phyloP scores from a whole-genome alignment of 2,797 vertebrate genomes.

The Limosa lapponica region DNA sequence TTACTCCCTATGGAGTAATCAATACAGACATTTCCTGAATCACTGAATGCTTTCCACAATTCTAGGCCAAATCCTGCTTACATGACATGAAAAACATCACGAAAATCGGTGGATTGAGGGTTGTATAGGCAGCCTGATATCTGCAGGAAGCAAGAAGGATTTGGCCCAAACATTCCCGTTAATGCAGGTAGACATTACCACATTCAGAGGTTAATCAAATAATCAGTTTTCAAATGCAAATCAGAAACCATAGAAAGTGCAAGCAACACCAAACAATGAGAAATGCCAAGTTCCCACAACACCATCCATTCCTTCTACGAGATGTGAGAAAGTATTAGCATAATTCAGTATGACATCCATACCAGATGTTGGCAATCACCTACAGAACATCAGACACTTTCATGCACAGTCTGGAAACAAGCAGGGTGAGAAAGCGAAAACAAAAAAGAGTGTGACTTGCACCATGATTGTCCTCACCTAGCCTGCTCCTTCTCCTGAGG shows the following conservation, averaged over 20 bases:
- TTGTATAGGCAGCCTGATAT: background rate
- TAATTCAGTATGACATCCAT: conserved; percentile 54
- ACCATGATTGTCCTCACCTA: background rate
- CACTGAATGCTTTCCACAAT: conserved; percentile 17
- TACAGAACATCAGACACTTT: background rate
- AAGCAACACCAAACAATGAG: conserved; percentile 73
- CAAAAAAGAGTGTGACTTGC: background rate
- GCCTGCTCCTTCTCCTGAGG: background rate
- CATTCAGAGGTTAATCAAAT: conserved; percentile 44
- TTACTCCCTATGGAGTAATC: background rate
- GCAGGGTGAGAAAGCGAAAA: background rate
- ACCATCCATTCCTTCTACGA: conserved; percentile 6
- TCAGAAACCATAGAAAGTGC: conserved; percentile 43
- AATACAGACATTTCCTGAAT: background rate
- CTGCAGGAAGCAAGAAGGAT: conserved; percentile 43
- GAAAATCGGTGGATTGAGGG: background rate
- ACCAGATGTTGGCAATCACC: conserved; percentile 76
- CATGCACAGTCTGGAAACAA: background rate
- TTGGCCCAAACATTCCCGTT: conserved; percentile 49
- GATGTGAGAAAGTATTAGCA: conserved; percentile 43
- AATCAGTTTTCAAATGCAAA: conserved; percentile 43
- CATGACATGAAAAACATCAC: background rate
- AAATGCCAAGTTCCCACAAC: conserved; percentile 49
- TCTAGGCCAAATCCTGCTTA: conserved; percentile 51
- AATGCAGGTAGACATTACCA: conserved; percentile 26